Conservation (phyloP, 1,140 invertebrate species). For the Apocrypta bakeri region DNA sequence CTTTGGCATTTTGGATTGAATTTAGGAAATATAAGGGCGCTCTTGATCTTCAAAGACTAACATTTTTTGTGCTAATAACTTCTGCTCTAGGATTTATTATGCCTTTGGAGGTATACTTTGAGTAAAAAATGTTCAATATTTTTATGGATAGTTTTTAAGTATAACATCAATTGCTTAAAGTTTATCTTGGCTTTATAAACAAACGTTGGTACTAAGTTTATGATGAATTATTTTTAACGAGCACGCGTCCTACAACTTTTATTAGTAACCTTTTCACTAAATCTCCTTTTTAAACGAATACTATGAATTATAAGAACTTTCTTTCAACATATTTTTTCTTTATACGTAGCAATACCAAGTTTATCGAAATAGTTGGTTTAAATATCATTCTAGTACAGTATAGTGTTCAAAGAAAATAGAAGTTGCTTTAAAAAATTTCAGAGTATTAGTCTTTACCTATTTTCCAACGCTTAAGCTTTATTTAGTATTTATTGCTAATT, state of each 20-base stretch:
- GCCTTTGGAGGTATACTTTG: constrained; percentile 58
- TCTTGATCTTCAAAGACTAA: constrained; percentile 9
- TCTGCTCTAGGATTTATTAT: constrained; percentile 52
- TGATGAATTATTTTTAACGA: neutral
- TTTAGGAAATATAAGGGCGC: neutral
- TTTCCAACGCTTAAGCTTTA: neutral
- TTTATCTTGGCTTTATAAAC: constrained; percentile 54
- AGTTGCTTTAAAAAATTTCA: constrained; percentile 28
- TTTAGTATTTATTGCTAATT: constrained; percentile 8
- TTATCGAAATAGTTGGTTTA: constrained; percentile 11
- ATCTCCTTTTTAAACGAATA: neutral
- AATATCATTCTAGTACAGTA: constrained; percentile 6
- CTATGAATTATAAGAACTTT: constrained; percentile 24
- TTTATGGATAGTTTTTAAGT: constrained; percentile 66
- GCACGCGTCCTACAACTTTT: constrained; percentile 4
- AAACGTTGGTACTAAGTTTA: neutral
- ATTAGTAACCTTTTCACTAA: constrained; percentile 25
- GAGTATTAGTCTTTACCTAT: constrained; percentile 15
- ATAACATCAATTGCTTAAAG: constrained; percentile 70
- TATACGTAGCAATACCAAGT: constrained; percentile 29
- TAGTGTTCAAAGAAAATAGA: constrained; percentile 33
- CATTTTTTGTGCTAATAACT: neutral
- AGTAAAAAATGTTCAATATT: constrained; percentile 69
- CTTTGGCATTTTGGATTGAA: neutral
- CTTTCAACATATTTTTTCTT: constrained; percentile 9